Evolutionary conservation across 1,140 invertebrate species (phyloP).

Genomic region (Diuraphis noxia): DNA sequence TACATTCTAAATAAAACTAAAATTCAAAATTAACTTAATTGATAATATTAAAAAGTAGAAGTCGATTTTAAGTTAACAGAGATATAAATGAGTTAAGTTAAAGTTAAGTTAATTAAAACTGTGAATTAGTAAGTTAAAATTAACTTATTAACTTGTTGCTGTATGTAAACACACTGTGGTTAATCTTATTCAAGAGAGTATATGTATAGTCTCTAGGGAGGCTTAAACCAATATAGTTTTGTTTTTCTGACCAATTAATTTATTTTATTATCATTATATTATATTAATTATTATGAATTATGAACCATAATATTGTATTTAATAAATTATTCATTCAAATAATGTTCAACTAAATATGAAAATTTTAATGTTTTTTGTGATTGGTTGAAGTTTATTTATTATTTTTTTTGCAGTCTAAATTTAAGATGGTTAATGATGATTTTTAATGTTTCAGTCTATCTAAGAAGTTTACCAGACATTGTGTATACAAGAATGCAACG

Average conservation of each 20-base stretch:
- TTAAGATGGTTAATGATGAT: background rate
- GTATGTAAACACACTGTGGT: too few species aligned
- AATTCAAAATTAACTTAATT: too few species aligned
- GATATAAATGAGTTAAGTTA: too few species aligned
- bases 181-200: background rate
- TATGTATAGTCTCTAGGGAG: background rate
- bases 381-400: background rate
- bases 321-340: background rate
- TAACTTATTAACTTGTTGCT: too few species aligned
- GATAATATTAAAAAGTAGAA: too few species aligned
- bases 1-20: too few species aligned
- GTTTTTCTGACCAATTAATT: background rate
- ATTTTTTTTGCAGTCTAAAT: background rate
- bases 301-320: background rate
- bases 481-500: conserved; percentile 63
- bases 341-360: background rate
- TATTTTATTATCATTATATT: too few species aligned
- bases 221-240: background rate
- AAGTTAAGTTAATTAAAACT: too few species aligned
- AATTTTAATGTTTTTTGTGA: background rate
- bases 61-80: too few species aligned
- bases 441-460: conserved; percentile 61
- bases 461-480: conserved; percentile 63
- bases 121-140: too few species aligned
- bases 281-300: background rate